Conservation (phyloP, 2,888 invertebrate genomes). For the Habrosyne pyritoides region DNA sequence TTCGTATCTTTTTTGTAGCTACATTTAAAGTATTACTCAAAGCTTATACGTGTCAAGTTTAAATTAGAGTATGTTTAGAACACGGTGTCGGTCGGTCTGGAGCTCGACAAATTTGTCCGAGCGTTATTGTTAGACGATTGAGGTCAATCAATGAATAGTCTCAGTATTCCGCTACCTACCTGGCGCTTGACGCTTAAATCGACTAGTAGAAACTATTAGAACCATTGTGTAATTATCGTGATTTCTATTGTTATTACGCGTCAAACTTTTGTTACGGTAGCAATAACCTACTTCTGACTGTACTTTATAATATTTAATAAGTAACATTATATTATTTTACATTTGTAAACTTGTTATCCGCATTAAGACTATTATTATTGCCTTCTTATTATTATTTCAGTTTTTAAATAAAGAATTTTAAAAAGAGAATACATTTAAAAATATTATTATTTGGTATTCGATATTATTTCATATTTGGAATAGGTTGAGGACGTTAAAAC, state of each 20-base stretch:
- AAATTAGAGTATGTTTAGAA: conserved; percentile 22
- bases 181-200: conserved; percentile 1
- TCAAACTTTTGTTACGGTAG: neutral
- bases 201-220: neutral
- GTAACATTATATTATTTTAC: no score
- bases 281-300: neutral
- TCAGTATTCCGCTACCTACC: conserved; percentile 20
- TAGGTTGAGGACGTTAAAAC: no score
- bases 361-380: no score
- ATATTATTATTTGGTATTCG: no score
- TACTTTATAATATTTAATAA: no score
- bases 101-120: conserved; percentile 36
- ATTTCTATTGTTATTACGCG: neutral
- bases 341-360: no score
- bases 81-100: conserved; percentile 20
- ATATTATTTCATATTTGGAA: no score
- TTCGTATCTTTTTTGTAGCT: neutral
- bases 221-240: neutral
- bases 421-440: no score
- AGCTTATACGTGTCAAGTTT: neutral
- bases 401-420: no score
- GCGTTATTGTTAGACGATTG: conserved; percentile 69
- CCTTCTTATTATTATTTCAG: no score
- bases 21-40: neutral
- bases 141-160: conserved; percentile 69